Base-by-base conservation (phyloP, 2,797 vertebrate genomes). In the Poliocrania exsul region DNA sequence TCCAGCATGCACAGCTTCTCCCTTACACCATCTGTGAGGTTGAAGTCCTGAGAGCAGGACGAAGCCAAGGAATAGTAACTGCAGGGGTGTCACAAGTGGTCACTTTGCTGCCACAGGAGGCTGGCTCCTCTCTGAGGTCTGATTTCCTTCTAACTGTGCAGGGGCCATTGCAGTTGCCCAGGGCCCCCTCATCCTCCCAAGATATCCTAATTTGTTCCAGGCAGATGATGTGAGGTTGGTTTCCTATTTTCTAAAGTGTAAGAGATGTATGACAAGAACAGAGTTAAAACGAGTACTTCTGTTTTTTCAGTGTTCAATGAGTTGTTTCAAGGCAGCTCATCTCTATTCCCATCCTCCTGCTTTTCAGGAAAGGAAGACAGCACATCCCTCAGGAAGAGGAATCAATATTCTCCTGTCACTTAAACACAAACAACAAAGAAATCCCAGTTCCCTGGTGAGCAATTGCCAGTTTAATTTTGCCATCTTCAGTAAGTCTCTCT, bases 311-410 rank as follows among this genome's bases (percentile, higher is more conserved):
- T 28, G 38, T 60, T 83, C 77, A 47, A 31, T 18, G 73, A 56
- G 70, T 53, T 86, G 66, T 66, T 90, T 77, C 40, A 77, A 82
- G 61, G 64, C 51, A 84, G 64, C 64, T 71, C 67, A 73, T 64
- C 67, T 82, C 53, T 80, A 56, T 35, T 86, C 38, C 66, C 71
- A 50, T 61, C 50, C 80, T 90, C 60, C 61, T 54, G 74, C 83
- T 92, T 93, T 93, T 96, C 84, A 95, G 78, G 92, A 78, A 93
- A 73, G 71, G 64, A 93, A 93, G 81, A 81, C 57, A 86, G 73
- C 84, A 57, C 81, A 90, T 90, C 83, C 57, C 83, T 86, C 57
- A 91, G 84, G 90, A 92, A 42, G 73, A 80, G 69, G 74, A 94
- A 94, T 95, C 86, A 86, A 92, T 95, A 89, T 91, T 91, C 86